These are phyloP conservation scores for Ibycter americanus DNA, from an alignment of 2,797 vertebrate species.

Conservation along the genomic window DNA sequence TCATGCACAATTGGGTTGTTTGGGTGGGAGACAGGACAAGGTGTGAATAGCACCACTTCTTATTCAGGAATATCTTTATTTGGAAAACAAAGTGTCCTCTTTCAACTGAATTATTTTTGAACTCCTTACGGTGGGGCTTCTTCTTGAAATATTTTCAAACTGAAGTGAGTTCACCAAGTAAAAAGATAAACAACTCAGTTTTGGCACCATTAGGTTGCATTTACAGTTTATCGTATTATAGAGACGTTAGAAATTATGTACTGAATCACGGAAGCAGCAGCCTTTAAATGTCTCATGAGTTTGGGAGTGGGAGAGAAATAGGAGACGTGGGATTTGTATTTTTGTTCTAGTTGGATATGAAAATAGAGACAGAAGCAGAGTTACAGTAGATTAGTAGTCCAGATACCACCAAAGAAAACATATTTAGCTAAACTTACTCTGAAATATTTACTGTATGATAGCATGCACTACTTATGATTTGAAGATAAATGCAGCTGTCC, in stretches of 20 bases:
- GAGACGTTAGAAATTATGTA: not conserved
- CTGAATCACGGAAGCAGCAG: not conserved
- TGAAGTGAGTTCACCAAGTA: not conserved
- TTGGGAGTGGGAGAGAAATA: not conserved
- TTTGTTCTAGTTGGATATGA: constrained; percentile 2
- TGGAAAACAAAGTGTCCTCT: not conserved
- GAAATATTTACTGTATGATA: constrained; percentile 2
- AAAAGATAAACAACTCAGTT: constrained; percentile 9
- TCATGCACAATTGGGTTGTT: not conserved
- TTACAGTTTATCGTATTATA: not conserved
- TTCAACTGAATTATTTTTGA: not conserved
- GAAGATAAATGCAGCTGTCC: not conserved
- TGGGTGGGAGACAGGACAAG: not conserved
- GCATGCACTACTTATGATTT: not conserved
- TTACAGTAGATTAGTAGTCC: not conserved
- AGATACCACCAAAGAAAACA: not conserved
- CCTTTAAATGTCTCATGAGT: constrained; percentile 10
- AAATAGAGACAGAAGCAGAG: not conserved
- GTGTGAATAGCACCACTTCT: not conserved
- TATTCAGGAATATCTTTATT: not conserved
- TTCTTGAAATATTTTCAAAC: constrained; percentile 19
- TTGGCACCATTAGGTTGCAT: constrained; percentile 4
- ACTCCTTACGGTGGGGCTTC: not conserved
- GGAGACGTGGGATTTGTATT: not conserved
- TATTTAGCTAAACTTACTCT: constrained; percentile 14